phyloP scores from a whole-genome alignment of 1,140 invertebrate genomes.

The Carcinoscorpius rotundicauda region DNA sequence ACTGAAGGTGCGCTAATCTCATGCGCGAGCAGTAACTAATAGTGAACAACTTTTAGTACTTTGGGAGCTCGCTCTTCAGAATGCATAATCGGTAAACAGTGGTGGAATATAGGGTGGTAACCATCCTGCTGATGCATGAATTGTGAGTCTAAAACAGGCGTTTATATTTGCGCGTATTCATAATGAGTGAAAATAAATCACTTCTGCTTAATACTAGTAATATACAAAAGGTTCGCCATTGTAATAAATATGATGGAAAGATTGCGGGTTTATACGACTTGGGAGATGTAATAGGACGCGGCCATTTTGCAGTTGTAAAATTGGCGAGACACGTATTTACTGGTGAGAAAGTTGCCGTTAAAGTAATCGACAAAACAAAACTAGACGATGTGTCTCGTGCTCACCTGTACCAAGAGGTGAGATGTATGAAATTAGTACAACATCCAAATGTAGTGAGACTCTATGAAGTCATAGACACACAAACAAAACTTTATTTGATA shows the following conservation, averaged over 20 bases:
- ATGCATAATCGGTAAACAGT: no score
- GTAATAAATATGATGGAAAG: constrained; percentile 47
- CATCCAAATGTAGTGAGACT: constrained; percentile 95
- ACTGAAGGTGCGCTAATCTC: no score
- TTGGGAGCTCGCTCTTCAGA: no score
- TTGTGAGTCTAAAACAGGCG: no score
- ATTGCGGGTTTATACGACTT: constrained; percentile 95
- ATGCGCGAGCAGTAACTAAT: no score
- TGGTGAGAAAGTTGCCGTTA: constrained; percentile 53
- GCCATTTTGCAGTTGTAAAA: constrained; percentile 99
- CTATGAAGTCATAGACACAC: constrained; percentile 96
- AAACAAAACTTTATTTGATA: constrained; percentile 83
- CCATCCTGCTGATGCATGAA: no score
- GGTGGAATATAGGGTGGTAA: no score
- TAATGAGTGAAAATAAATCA: no score
- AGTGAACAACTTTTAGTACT: no score
- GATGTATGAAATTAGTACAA: constrained; percentile 98
- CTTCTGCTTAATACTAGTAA: no score
- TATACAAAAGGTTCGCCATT: no score
- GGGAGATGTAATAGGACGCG: constrained; percentile 78
- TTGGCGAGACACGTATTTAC: constrained; percentile 97
- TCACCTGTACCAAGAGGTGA: constrained; percentile 68
- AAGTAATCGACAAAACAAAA: constrained; percentile 95
- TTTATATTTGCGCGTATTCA: no score
- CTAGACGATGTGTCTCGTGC: constrained; percentile 90